Evolutionary conservation across 2,113 vertebrate genomes (phyloP), one percentile per base, ranked within the genome.

Genomic region (Chelonoidis abingdonii): DNA sequence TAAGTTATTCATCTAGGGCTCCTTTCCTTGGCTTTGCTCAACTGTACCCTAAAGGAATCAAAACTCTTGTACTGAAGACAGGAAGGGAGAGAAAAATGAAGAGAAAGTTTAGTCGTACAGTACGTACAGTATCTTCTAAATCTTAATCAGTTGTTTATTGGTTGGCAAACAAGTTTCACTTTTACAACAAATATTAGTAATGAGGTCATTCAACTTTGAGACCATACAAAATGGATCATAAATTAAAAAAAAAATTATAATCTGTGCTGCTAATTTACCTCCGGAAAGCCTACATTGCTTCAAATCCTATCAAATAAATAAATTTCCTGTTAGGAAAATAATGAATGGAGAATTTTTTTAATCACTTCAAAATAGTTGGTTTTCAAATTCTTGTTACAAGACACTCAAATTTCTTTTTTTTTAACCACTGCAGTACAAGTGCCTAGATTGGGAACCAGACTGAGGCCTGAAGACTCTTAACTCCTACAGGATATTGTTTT

Each of bases 181-280:
- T 99, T 99, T 99, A 99, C 99, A 99, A 99, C 99, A 99, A 99
- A 99, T 99, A 99, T 99, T 99, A 99, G 98, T 99, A 98, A 99
- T 99, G 99, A 98, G 98, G 98, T 99, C 98, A 98, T 99, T 98
- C 98, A 99, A 98, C 98, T 99, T 98, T 98, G 98, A 98, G 98
- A 99, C 98, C 98, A 65, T 99, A 99, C 98, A 99, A 99, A 99
- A 98, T 97, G 98, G 99, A 99, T 98, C 98, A 99, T 99, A 99
- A 99, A 99, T 98, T 98, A 96, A 98, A 99, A 98, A 99, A 97
- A 80, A 98, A 98, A 98, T 95, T 91, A 98, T 97, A 97, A 92
- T 98, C 97, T 98, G 98, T 98, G 98, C 98, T 99, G 97, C 98
- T 98, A 98, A 98, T 98, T 98, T 98, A 98, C 96, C 98, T 98